Evolutionary conservation across 1,140 invertebrate genomes (phyloP).

Genomic region (Calliphora vicina): DNA sequence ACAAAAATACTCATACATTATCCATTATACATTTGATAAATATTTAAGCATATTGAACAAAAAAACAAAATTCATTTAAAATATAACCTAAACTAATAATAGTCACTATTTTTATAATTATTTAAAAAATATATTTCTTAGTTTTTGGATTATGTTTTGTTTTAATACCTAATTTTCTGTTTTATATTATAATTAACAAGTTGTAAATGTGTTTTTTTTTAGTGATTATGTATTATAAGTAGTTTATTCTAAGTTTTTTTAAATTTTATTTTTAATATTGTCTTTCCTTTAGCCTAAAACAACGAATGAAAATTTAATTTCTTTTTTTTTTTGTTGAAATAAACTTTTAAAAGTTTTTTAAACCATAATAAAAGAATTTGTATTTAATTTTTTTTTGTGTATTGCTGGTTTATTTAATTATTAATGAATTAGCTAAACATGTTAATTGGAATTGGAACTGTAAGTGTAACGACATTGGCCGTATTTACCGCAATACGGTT

Average conservation of each 20-base stretch:
- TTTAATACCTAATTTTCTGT: neutral
- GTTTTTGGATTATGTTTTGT: neutral
- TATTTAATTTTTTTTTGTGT: neutral
- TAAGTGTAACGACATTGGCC: conserved; percentile 1
- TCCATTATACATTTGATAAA: conserved; percentile 17
- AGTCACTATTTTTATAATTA: conserved; percentile 23
- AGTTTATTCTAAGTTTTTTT: neutral
- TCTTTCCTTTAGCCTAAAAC: neutral
- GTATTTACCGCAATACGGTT: neutral
- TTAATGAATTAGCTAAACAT: neutral
- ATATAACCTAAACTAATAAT: neutral
- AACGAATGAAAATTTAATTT: neutral
- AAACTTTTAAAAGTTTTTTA: neutral
- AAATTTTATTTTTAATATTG: neutral
- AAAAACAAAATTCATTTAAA: neutral
- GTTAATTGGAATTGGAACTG: neutral
- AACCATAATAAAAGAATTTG: neutral
- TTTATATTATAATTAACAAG: neutral
- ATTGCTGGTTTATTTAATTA: neutral
- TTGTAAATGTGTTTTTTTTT: neutral
- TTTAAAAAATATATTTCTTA: neutral
- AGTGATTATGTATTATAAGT: neutral
- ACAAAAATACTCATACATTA: conserved; percentile 14
- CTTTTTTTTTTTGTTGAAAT: neutral
- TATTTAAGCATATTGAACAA: conserved; percentile 26